Percentiles rank a stretch among this genome's conserved stretches.
Evolutionary conservation across 2,888 invertebrate genomes (phyloP).

Genomic region (Calliphora vomitoria): DNA sequence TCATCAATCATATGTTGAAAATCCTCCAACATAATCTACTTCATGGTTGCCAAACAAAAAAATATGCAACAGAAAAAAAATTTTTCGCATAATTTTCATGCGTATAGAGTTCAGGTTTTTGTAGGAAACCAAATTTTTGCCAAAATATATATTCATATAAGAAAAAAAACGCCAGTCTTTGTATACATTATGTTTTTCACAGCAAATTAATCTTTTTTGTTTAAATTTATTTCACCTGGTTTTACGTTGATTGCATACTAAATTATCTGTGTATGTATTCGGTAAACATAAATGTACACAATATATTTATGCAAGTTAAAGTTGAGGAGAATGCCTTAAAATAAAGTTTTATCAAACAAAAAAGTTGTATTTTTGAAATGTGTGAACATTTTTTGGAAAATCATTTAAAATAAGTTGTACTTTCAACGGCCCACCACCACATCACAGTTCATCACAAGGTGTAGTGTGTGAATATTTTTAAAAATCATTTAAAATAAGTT

Average conservation of each 20-base stretch:
- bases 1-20: slow-evolving; percentile 65
- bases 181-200: not conserved
- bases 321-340: not conserved
- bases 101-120: slow-evolving; percentile 30
- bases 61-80: slow-evolving; percentile 4
- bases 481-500: not conserved
- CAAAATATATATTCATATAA: not conserved
- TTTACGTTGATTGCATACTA: slow-evolving; percentile 61
- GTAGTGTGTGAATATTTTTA: not conserved
- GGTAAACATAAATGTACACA: not conserved
- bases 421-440: not conserved
- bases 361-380: slow-evolving; percentile 14
- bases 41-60: not conserved
- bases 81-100: slow-evolving; percentile 57
- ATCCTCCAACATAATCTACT: slow-evolving; percentile 19
- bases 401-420: slow-evolving; percentile 7
- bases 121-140: slow-evolving; percentile 1
- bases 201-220: slow-evolving; percentile 50
- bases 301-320: not conserved
- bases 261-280: slow-evolving; percentile 44
- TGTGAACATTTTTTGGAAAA: slow-evolving; percentile 17
- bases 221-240: slow-evolving; percentile 55
- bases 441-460: not conserved
- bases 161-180: slow-evolving; percentile 5
- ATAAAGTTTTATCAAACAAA: not conserved